Evolutionary conservation across 2,888 invertebrate species (phyloP).

Genomic region (Pristionchus japonicus): DNA sequence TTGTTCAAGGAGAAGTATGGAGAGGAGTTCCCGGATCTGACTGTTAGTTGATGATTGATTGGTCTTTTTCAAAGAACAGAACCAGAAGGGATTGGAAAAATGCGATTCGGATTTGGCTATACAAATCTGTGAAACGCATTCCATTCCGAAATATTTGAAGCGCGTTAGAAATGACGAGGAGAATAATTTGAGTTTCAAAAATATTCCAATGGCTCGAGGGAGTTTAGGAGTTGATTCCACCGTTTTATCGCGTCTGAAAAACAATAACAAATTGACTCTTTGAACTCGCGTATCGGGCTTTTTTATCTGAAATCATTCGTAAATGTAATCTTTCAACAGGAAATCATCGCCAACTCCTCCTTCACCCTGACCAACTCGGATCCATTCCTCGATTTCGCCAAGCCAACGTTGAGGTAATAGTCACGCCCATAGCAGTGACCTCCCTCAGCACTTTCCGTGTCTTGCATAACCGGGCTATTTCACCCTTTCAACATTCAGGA

Average conservation of each 20-base stretch:
- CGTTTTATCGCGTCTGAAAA: background rate
- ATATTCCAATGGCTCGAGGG: background rate
- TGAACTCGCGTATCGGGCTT: too few relatives aligned
- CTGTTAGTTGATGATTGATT: too few relatives aligned
- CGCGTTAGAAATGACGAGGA: background rate
- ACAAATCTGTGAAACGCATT: background rate
- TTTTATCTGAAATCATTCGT: background rate
- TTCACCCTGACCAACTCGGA: slow-evolving; percentile 30
- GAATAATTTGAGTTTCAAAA: background rate
- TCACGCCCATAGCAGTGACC: background rate
- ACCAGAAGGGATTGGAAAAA: background rate
- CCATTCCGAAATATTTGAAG: background rate
- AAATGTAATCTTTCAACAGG: background rate
- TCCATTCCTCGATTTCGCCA: slow-evolving; percentile 35
- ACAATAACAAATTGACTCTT: background rate
- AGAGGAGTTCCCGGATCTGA: background rate
- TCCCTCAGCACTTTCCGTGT: too few relatives aligned
- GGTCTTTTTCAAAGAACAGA: background rate
- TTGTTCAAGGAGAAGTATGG: slow-evolving; percentile 30
- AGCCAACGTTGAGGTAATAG: slow-evolving; percentile 5
- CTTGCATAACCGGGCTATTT: background rate
- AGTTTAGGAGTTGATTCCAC: background rate
- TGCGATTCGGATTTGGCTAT: background rate
- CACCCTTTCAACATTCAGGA: background rate
- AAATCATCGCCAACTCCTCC: background rate